These are phyloP conservation scores for Pogonophryne albipinna DNA, from an alignment of 2,797 vertebrate species.

Conservation along the genomic window DNA sequence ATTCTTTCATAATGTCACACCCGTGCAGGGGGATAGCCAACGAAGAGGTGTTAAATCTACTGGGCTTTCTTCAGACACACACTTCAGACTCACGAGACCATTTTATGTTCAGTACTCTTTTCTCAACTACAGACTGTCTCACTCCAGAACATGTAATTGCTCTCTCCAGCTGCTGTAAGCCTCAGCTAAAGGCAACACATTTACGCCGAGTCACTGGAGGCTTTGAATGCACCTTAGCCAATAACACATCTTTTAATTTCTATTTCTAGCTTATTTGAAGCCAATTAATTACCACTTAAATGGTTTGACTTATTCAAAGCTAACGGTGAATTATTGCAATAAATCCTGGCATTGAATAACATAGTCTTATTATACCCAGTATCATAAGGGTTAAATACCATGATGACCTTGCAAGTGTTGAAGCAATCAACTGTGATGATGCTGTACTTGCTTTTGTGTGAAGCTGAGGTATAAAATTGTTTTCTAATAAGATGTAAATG, in stretches of 20 bases:
- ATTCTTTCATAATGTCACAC: slow-evolving; percentile 14
- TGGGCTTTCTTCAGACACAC: slow-evolving; percentile 22
- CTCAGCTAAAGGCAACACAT: slow-evolving; percentile 10
- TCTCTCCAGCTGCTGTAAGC: slow-evolving; percentile 25
- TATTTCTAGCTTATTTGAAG: no score
- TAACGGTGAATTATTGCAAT: neutral
- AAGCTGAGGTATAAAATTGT: neutral
- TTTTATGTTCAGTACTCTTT: slow-evolving; percentile 44
- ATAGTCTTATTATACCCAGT: neutral
- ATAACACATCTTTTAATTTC: neutral
- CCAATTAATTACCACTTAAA: no score
- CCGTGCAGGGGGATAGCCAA: slow-evolving; percentile 36
- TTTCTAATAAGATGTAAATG: slow-evolving; percentile 31
- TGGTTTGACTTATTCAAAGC: no score
- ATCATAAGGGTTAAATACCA: neutral
- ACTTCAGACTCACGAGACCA: slow-evolving; percentile 34
- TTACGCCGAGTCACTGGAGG: slow-evolving; percentile 25
- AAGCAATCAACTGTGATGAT: neutral
- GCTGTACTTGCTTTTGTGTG: neutral
- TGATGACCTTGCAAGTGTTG: neutral
- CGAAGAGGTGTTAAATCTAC: slow-evolving; percentile 36
- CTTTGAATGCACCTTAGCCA: slow-evolving; percentile 12
- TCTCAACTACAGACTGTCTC: slow-evolving; percentile 42
- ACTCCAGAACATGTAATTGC: slow-evolving; percentile 38
- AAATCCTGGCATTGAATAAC: neutral